Evolutionary conservation across 2,113 vertebrate species (phyloP).

Genomic region (Bungarus multicinctus): DNA sequence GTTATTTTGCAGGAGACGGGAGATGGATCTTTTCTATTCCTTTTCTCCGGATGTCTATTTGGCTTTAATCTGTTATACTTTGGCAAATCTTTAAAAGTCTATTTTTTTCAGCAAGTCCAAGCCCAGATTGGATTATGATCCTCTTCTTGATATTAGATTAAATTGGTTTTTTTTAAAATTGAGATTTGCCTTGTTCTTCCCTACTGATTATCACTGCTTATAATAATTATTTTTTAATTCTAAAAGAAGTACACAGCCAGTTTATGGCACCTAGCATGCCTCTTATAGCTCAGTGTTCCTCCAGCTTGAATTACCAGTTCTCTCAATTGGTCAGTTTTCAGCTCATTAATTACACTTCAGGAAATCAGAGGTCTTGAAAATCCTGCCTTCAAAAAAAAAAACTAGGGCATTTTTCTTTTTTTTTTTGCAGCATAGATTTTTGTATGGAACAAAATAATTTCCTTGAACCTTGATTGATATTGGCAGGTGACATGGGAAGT

Average conservation of each 20-base stretch:
- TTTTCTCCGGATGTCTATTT: background rate
- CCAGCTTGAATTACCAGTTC: background rate
- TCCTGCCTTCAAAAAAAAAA: background rate
- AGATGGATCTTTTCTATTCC: too few relatives aligned
- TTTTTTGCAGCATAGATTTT: background rate
- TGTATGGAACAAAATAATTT: background rate
- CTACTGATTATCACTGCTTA: background rate
- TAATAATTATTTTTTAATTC: background rate
- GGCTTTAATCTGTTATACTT: background rate
- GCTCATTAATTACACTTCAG: background rate
- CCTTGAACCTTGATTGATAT: background rate
- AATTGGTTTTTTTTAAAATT: background rate
- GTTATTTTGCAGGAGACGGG: background rate
- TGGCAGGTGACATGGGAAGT: background rate
- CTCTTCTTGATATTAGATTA: background rate
- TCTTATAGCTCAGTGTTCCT: background rate
- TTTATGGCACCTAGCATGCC: background rate
- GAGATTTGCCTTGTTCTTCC: background rate
- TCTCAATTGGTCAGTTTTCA: background rate
- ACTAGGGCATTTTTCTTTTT: background rate
- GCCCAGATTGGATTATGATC: background rate
- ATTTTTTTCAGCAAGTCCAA: background rate
- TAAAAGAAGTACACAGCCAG: background rate
- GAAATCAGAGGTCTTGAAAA: background rate
- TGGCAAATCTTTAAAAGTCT: background rate